Evolutionary conservation across 2,797 vertebrate genomes (phyloP), one percentile per base, ranked within the genome.

Genomic region (Hafferia zeledoni): DNA sequence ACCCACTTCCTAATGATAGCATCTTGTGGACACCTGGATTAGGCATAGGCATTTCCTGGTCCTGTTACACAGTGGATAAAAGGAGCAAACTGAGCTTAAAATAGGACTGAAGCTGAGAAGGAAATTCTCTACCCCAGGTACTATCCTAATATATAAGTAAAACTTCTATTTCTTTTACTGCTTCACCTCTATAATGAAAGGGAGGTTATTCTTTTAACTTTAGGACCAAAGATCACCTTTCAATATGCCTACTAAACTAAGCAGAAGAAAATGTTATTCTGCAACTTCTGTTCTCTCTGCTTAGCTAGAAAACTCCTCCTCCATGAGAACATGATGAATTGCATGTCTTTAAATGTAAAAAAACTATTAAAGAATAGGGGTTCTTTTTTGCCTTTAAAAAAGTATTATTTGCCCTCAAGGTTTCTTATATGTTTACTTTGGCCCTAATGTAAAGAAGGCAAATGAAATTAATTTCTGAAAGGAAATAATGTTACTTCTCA

Each of bases 401-500:
- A 37, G 23, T 28, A 33, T 18, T 18, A 46, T 70, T 83, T 15
- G 2, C 33, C 39, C 63, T 15, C 60, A 30, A 90, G 59, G 41
- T 68, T 84, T 91, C 74, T 68, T 75, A 11, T 37, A 9, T 79
- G 74, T 92, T 97, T 95, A 61, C 35, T 76, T 94, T 95, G 88
- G 81, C 67, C 43, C 35, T 44, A 43, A 37, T 23, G 15, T 89
- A 95, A 95, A 95, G 85, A 50, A 74, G 22, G 59, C 19, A 95
- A 96, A 88, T 72, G 9, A 53, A 87, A 83, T 94, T 93, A 16
- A 70, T 82, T 95, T 89, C 53, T 95, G 70, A 87, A 63, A 90
- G 65, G 87, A 95, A 95, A 81, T 82, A 90, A 83, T 50, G 31
- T 89, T 91, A 80, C 84, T 94, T 95, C 35, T 94, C 70, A 79